Percentiles rank a stretch among this genome's conserved stretches.
Conservation (phyloP, 2,113 vertebrate genomes). For the Tenrec ecaudatus region DNA sequence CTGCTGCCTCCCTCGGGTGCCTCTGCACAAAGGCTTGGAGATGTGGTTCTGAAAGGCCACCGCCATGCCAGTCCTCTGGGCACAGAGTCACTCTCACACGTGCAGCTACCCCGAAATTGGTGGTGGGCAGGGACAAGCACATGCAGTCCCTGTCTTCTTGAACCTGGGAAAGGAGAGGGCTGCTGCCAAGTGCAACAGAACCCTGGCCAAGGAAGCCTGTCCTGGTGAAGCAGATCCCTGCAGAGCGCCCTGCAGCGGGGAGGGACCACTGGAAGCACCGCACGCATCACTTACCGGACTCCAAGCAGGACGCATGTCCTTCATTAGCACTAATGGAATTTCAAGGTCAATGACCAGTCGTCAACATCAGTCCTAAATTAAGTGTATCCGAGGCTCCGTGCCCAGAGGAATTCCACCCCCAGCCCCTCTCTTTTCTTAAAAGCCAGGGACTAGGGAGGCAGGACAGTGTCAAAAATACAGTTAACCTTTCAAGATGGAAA, state of each 20-base stretch:
- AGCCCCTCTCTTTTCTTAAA: constrained; percentile 56
- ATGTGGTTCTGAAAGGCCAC: background rate
- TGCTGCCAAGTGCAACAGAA: background rate
- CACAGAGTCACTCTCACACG: background rate
- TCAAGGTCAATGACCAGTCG: constrained; percentile 86
- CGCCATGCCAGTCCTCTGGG: background rate
- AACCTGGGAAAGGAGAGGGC: background rate
- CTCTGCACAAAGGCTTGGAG: background rate
- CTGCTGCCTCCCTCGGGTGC: too few species aligned
- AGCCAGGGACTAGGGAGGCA: constrained; percentile 81
- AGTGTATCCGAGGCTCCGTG: constrained; percentile 83
- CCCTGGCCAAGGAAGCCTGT: background rate
- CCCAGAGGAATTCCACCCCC: constrained; percentile 73
- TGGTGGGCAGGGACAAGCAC: background rate
- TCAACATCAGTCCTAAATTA: constrained; percentile 87
- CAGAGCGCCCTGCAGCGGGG: background rate
- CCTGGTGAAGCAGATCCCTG: constrained; percentile 7
- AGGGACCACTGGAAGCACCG: constrained; percentile 61
- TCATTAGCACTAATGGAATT: constrained; percentile 88
- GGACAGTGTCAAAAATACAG: constrained; percentile 81
- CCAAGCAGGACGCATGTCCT: constrained; percentile 76
- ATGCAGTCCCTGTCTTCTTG: background rate
- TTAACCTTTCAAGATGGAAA: constrained; percentile 84
- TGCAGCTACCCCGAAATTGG: background rate
- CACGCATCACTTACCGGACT: constrained; percentile 80